Evolutionary conservation across 2,113 vertebrate genomes (phyloP).

Genomic region (Macrotis lagotis): DNA sequence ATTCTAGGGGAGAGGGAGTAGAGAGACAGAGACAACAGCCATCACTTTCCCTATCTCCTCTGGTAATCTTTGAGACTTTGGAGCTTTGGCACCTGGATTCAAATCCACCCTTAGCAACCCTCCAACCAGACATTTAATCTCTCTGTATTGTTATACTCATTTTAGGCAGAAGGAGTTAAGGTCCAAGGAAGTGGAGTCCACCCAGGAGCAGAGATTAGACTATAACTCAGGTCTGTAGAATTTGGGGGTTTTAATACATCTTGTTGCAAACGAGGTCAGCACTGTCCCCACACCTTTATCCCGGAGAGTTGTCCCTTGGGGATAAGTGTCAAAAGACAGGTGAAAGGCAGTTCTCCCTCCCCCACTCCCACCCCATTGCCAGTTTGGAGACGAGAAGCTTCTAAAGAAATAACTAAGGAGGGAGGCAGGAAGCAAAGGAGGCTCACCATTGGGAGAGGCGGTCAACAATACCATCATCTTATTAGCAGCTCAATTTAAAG

Average conservation of each 20-base stretch:
- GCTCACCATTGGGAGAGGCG: neutral
- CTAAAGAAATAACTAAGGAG: neutral
- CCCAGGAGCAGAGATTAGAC: neutral
- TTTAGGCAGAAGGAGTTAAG: neutral
- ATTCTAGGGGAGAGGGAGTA: neutral
- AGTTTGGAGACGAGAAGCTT: neutral
- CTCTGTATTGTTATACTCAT: neutral
- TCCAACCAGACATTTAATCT: neutral
- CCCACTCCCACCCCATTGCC: neutral
- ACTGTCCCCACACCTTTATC: neutral
- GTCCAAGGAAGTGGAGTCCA: neutral
- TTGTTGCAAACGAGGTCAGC: neutral
- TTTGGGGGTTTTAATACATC: neutral
- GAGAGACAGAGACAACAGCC: neutral
- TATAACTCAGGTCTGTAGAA: neutral
- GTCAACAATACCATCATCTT: slow-evolving; percentile 27
- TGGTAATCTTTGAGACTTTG: neutral
- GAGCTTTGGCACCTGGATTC: neutral
- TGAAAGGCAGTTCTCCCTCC: neutral
- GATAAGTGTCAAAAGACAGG: neutral
- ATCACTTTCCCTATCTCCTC: neutral
- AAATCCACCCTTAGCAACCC: neutral
- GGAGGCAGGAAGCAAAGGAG: neutral
- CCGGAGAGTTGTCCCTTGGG: neutral
- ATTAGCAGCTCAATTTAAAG: slow-evolving; percentile 40